Conservation (phyloP, 2,888 invertebrate species). For the Nomada ferruginata region DNA sequence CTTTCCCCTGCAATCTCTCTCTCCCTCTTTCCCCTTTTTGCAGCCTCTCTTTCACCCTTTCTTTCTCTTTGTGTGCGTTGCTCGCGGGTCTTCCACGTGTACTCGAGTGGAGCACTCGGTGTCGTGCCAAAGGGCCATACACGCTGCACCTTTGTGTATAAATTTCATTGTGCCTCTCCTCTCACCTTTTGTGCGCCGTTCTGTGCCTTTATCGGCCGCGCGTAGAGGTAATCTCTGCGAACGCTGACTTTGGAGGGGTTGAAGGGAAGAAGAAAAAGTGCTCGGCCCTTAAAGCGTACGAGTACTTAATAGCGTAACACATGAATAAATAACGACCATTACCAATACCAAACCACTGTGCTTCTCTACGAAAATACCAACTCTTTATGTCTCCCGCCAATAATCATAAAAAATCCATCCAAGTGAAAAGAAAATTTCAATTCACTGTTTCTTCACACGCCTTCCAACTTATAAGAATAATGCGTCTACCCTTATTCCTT, state of each 20-base stretch:
- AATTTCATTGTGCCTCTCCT: constrained; percentile 40
- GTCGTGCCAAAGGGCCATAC: constrained; percentile 2
- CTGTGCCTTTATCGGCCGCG: constrained; percentile 8
- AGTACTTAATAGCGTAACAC: too few species aligned
- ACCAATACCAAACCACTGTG: too few species aligned
- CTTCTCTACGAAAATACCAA: too few species aligned
- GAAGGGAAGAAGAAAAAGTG: background rate
- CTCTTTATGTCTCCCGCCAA: too few species aligned
- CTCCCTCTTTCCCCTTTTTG: background rate
- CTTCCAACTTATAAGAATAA: too few species aligned
- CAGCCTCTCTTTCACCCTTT: too few species aligned
- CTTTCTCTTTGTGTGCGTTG: too few species aligned
- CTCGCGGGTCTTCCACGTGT: background rate
- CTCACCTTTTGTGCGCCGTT: constrained; percentile 9
- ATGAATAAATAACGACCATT: too few species aligned
- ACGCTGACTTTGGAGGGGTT: background rate
- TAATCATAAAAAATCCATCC: too few species aligned
- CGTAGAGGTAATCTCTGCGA: constrained; percentile 28
- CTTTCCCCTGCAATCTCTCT: constrained; percentile 28
- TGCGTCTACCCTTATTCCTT: background rate
- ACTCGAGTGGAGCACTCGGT: constrained; percentile 5
- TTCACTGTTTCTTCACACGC: too few species aligned
- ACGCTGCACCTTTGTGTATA: constrained; percentile 24
- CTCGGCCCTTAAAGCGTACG: too few species aligned
- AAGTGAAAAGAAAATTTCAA: too few species aligned